Evolutionary conservation across 2,113 vertebrate genomes (phyloP).

Genomic region (Boulengeromyrus knoepffleri): DNA sequence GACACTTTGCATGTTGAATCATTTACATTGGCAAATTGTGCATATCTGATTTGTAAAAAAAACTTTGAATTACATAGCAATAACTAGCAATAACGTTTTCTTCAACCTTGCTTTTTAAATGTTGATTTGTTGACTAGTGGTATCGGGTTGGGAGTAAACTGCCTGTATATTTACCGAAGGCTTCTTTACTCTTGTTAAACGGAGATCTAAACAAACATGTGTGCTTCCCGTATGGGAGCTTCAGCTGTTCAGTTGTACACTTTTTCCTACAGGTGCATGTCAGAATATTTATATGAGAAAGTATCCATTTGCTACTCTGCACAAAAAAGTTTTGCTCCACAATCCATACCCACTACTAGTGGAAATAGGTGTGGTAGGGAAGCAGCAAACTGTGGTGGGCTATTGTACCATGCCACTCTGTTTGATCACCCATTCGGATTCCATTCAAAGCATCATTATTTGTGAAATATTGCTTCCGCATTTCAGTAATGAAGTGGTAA

Average conservation of each 20-base stretch:
- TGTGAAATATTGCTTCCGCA: conserved; percentile 13
- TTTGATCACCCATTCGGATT: conserved; percentile 24
- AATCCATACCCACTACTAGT: neutral
- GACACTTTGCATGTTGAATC: neutral
- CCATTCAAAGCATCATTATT: conserved; percentile 11
- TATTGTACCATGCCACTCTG: neutral
- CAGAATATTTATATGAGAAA: neutral
- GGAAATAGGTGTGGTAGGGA: neutral
- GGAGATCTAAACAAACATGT: neutral
- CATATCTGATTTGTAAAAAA: neutral
- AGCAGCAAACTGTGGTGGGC: neutral
- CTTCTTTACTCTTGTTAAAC: neutral
- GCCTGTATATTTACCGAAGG: neutral
- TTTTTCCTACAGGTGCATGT: neutral
- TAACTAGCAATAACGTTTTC: neutral
- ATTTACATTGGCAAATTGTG: neutral
- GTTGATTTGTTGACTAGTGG: neutral
- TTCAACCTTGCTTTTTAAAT: neutral
- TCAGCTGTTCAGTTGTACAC: neutral
- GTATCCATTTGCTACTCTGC: neutral
- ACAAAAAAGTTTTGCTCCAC: neutral
- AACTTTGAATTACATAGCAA: neutral
- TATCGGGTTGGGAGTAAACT: neutral
- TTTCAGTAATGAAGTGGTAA: conserved; percentile 11
- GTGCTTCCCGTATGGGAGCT: neutral